Evolutionary conservation across 2,888 invertebrate genomes (phyloP).

Genomic region (Cryptocheilus praepositus): DNA sequence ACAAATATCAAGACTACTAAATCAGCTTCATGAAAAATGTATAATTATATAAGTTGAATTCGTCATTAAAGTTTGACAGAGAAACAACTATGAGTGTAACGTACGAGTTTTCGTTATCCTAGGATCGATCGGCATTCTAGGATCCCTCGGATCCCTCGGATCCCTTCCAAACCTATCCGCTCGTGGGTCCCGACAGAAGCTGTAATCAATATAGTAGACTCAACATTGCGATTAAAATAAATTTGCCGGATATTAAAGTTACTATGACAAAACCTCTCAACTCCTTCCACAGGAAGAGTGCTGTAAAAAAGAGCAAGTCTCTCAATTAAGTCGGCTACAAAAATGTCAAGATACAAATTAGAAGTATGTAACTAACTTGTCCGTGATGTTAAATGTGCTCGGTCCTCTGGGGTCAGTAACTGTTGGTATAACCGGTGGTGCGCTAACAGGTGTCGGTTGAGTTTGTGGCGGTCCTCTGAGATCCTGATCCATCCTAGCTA

Average conservation of each 20-base stretch:
- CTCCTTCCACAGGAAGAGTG: slow-evolving; percentile 71
- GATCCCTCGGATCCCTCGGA: slow-evolving; percentile 73
- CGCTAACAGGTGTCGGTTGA: slow-evolving; percentile 56
- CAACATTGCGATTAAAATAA: slow-evolving; percentile 6
- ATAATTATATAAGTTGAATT: no score
- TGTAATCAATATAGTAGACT: slow-evolving; percentile 39
- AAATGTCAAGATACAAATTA: background rate
- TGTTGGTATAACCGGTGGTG: slow-evolving; percentile 55
- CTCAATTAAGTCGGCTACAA: slow-evolving; percentile 34
- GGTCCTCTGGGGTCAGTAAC: slow-evolving; percentile 58
- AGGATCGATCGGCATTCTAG: slow-evolving; percentile 82
- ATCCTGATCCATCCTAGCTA: slow-evolving; percentile 83
- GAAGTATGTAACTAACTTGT: slow-evolving; percentile 56
- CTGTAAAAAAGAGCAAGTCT: slow-evolving; percentile 58
- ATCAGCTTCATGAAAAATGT: no score
- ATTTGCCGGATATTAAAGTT: slow-evolving; percentile 27
- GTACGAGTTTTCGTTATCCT: slow-evolving; percentile 78
- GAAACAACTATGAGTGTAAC: slow-evolving; percentile 40
- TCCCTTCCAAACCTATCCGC: slow-evolving; percentile 70
- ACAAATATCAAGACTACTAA: no score
- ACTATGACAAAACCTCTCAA: slow-evolving; percentile 67
- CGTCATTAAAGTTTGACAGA: background rate
- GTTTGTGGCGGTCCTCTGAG: slow-evolving; percentile 79
- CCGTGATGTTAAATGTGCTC: slow-evolving; percentile 68
- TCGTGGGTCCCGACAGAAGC: slow-evolving; percentile 70